Evolutionary conservation across 2,113 vertebrate species (phyloP).

Genomic region (Vanacampus margaritifer): DNA sequence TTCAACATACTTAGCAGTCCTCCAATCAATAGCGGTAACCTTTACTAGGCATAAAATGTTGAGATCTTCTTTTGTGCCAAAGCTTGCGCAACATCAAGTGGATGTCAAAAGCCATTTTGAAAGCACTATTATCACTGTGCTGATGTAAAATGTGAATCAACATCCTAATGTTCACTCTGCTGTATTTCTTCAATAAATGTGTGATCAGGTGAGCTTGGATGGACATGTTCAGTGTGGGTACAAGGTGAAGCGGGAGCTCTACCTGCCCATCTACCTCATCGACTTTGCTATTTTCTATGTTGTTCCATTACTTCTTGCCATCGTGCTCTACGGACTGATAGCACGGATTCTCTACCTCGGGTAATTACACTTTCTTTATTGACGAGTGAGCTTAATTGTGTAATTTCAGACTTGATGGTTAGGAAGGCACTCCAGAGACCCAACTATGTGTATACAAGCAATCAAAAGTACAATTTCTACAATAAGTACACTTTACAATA

Average conservation of each 20-base stretch:
- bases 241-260: conserved; percentile 77
- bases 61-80: conserved; percentile 6
- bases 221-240: conserved; percentile 75
- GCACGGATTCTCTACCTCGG: conserved; percentile 73
- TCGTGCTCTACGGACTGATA: conserved; percentile 74
- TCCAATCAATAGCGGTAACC: conserved; percentile 7
- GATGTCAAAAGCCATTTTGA: conserved; percentile 13
- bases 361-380: conserved; percentile 15
- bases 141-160: conserved; percentile 10
- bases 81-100: conserved; percentile 8
- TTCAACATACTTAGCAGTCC: not conserved
- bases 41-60: conserved; percentile 2
- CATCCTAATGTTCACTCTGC: not conserved
- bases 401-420: too few relatives aligned
- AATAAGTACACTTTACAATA: too few relatives aligned
- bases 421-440: too few relatives aligned
- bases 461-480: too few relatives aligned
- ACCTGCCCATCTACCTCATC: conserved; percentile 81
- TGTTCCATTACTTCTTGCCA: conserved; percentile 72
- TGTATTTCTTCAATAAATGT: not conserved
- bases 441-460: too few relatives aligned
- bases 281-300: conserved; percentile 81
- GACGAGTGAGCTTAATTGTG: too few relatives aligned
- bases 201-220: conserved; percentile 46
- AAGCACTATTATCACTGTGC: conserved; percentile 6